Evolutionary conservation across 1,140 invertebrate species (phyloP).

Genomic region (Cylas formicarius): DNA sequence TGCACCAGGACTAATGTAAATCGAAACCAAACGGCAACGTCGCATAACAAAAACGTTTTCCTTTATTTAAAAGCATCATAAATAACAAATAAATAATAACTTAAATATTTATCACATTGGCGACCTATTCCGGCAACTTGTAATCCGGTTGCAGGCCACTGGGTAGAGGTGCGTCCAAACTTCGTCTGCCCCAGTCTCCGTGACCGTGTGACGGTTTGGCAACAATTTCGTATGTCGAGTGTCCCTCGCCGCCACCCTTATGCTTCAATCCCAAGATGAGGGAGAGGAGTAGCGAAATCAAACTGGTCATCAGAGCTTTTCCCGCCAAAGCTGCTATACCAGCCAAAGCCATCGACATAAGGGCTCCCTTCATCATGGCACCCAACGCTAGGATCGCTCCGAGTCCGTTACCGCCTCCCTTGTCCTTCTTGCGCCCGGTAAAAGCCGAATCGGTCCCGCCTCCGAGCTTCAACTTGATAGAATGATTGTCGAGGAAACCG

Average conservation of each 20-base stretch:
- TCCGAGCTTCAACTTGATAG: conserved; percentile 63
- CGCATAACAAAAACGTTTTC: too few species aligned
- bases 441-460: conserved; percentile 32
- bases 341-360: conserved; percentile 67
- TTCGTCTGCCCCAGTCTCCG: conserved; percentile 49
- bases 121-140: conserved; percentile 24
- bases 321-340: conserved; percentile 68
- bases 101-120: conserved; percentile 8
- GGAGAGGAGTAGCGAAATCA: conserved; percentile 71
- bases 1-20: too few species aligned
- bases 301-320: conserved; percentile 75
- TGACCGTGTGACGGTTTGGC: conserved; percentile 67
- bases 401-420: conserved; percentile 50
- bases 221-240: conserved; percentile 76
- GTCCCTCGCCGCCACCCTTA: conserved; percentile 56
- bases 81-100: conserved; percentile 21
- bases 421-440: conserved; percentile 38
- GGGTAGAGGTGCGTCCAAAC: conserved; percentile 38
- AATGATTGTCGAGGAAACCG: conserved; percentile 63
- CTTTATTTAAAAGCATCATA: too few species aligned
- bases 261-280: conserved; percentile 70
- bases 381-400: conserved; percentile 52
- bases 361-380: conserved; percentile 63
- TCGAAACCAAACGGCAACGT: too few species aligned
- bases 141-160: conserved; percentile 37